Evolutionary conservation across 1,140 invertebrate genomes (phyloP), one percentile per base, ranked within the genome.

Genomic region (Apis laboriosa): DNA sequence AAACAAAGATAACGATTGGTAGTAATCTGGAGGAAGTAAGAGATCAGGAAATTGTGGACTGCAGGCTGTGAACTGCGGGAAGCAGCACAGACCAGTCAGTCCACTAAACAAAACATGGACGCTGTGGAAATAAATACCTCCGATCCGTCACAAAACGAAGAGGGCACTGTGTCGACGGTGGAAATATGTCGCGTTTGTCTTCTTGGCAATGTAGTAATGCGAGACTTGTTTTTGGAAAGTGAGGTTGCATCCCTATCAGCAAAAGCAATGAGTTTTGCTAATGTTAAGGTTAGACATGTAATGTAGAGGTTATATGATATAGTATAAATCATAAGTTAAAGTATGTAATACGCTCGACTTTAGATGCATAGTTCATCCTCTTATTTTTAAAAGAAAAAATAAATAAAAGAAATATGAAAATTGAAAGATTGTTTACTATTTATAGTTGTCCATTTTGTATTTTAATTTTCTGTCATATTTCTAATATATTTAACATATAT

Each of bases 191-290:
- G 93, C 17, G 84, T 94, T 63, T 94, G 93, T 61, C 86, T 94
- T 13, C 84, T 92, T 51, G 85, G 86, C 43, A 92, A 92, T 77
- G 19, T 90, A 17, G 86, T 90, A 24, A 94, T 93, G 92, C 89
- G 91, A 11, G 91, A 92, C 53, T 88, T 94, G 5, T 94, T 94
- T 72, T 74, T 86, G 9, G 90, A 92, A 13, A 90, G 84, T 66
- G 89, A 90, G 21, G 86, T 90, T 72, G 79, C 88, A 0, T 91
- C 91, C 0, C 78, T 94, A 8, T 92, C 93, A 0, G 72, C 90
- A 0, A 94, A 94, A 77, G 92, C 90, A 12, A 94, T 94, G 93
- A 92, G 90, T 68, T 92, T 94, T 43, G 88, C 92, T n/a, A 93
- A 90, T 60, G 92, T 94, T 90, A 94, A 94, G 93, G 93, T 94